phyloP scores from a whole-genome alignment of 2,113 vertebrate genomes.

The Poeciliopsis occidentalis region DNA sequence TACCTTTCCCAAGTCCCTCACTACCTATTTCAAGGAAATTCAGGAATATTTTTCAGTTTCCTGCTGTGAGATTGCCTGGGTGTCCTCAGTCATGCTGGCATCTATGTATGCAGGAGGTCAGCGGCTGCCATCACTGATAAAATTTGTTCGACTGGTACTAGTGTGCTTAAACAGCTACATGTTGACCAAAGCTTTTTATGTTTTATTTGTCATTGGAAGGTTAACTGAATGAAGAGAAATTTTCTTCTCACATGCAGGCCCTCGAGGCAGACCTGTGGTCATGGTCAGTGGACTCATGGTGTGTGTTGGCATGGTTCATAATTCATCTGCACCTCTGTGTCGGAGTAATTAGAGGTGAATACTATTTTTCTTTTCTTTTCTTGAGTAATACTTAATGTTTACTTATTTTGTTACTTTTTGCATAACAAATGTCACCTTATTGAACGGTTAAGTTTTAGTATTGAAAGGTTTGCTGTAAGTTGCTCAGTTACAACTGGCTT shows the following conservation, averaged over 20 bases:
- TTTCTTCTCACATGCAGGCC: conserved; percentile 70
- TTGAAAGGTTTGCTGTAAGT: background rate
- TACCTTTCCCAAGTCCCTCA: conserved; percentile 85
- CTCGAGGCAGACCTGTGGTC: conserved; percentile 84
- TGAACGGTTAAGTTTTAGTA: background rate
- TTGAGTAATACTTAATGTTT: background rate
- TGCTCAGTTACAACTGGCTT: background rate
- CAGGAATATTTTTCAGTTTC: conserved; percentile 87
- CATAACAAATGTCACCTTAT: background rate
- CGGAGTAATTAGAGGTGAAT: conserved; percentile 84
- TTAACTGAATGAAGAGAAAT: background rate
- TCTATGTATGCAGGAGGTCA: conserved; percentile 84
- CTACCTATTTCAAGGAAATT: conserved; percentile 88
- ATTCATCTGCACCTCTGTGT: conserved; percentile 84
- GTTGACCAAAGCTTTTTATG: background rate
- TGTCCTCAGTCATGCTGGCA: conserved; percentile 85
- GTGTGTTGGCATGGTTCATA: conserved; percentile 80
- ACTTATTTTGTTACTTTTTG: background rate
- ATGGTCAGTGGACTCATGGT: conserved; percentile 82
- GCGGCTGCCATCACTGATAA: conserved; percentile 36
- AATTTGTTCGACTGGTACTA: background rate
- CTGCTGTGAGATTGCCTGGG: conserved; percentile 83
- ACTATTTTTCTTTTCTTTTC: background rate
- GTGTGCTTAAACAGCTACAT: background rate
- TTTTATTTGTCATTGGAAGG: background rate